Evolutionary conservation across 35 echinoderm and acorn worm genomes (phyloP).

Genomic region (Ophioderma brevispina): DNA sequence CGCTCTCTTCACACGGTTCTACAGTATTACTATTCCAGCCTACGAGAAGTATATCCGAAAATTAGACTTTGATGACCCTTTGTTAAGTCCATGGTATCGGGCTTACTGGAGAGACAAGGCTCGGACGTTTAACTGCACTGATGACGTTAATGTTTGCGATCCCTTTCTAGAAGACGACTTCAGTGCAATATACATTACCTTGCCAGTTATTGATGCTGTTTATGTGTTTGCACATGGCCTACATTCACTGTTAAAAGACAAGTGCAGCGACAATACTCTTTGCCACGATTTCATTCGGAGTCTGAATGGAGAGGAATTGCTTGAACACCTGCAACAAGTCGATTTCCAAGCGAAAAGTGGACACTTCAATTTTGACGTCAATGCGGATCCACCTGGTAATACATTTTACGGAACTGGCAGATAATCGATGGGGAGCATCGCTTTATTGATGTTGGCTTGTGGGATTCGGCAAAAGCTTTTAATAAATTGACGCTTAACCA

Average conservation of each 20-base stretch:
- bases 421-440: background rate
- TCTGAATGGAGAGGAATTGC: background rate
- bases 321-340: background rate
- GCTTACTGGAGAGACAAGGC: background rate
- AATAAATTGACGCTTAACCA: slow-evolving; percentile 1
- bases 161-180: background rate
- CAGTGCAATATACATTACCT: slow-evolving; percentile 3
- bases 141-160: background rate
- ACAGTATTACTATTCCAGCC: slow-evolving; percentile 10
- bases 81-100: slow-evolving; percentile 17
- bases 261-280: background rate
- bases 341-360: slow-evolving; percentile 24
- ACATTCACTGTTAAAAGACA: background rate
- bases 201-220: slow-evolving; percentile 35
- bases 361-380: slow-evolving; percentile 31
- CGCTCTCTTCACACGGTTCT: slow-evolving; percentile 33
- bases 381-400: slow-evolving; percentile 39
- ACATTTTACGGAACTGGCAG: slow-evolving; percentile 34
- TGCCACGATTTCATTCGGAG: too few species aligned
- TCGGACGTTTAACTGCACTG: background rate
- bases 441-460: background rate
- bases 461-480: background rate
- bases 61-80: background rate
- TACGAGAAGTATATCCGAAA: slow-evolving; percentile 10
- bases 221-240: slow-evolving; percentile 34